These are phyloP conservation scores for Drosophila phalerata DNA, from an alignment of 2,888 invertebrate genomes.

Conservation along the genomic window DNA sequence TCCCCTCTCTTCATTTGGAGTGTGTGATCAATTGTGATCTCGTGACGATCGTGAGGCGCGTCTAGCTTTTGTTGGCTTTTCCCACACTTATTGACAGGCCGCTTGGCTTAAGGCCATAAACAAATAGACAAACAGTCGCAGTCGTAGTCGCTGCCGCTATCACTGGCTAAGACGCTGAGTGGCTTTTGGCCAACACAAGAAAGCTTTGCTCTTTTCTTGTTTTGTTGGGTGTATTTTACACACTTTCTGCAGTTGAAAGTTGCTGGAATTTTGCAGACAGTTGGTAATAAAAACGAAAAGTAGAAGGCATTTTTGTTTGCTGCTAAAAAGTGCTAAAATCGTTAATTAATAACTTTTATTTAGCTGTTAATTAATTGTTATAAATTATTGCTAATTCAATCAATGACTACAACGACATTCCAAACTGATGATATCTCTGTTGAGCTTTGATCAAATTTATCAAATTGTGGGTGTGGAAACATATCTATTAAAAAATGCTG, in stretches of 20 bases:
- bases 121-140: constrained; percentile 72
- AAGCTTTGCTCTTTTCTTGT: constrained; percentile 27
- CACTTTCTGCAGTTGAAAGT: constrained; percentile 27
- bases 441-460: background rate
- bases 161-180: constrained; percentile 47
- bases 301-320: background rate
- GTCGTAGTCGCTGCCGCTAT: constrained; percentile 16
- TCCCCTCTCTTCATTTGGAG: constrained; percentile 19
- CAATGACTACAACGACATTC: constrained; percentile 9
- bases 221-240: constrained; percentile 21
- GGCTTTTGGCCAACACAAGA: constrained; percentile 68
- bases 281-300: background rate
- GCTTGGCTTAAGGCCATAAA: constrained; percentile 74
- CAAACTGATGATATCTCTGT: constrained; percentile 4
- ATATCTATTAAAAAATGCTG: no score
- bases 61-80: constrained; percentile 74
- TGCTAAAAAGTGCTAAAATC: background rate
- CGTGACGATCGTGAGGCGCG: constrained; percentile 53
- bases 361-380: constrained; percentile 1
- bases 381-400: background rate
- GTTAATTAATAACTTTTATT: background rate
- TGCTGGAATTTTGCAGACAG: background rate
- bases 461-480: background rate
- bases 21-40: constrained; percentile 42
- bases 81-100: constrained; percentile 75